A percentile compares a stretch with the other conserved stretches of the same genome.
These are phyloP conservation scores for Marmota flaviventris DNA, from an alignment of 2,113 vertebrate genomes.

Conservation along the genomic window DNA sequence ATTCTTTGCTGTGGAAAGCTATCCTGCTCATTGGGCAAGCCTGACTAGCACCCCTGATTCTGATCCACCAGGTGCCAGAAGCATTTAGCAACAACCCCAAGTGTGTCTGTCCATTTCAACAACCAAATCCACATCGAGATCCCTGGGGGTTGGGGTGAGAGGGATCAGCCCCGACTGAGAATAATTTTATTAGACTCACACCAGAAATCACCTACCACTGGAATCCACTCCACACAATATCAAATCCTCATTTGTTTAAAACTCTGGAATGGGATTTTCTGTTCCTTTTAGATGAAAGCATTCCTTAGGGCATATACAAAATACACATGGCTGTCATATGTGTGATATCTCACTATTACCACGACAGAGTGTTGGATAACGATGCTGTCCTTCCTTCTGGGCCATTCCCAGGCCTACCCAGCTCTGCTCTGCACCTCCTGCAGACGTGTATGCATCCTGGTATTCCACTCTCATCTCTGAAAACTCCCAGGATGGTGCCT, in stretches of 20 bases:
- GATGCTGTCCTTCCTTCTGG: not conserved
- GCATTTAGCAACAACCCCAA: not conserved
- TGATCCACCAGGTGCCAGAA: not conserved
- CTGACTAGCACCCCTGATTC: not conserved
- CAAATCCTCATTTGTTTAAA: not conserved
- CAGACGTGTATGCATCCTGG: not conserved
- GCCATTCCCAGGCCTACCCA: not conserved
- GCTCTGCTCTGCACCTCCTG: not conserved
- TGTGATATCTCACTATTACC: not conserved
- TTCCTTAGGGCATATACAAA: not conserved
- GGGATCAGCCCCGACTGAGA: not conserved
- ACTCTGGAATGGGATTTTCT: not conserved
- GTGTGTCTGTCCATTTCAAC: not conserved
- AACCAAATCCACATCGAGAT: not conserved
- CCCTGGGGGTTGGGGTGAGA: not conserved
- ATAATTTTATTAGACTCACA: not conserved
- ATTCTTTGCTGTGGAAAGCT: not conserved
- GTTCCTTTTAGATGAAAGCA: slow-evolving; percentile 23
- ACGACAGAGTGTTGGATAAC: not conserved
- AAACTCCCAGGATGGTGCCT: not conserved
- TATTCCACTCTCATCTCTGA: not conserved
- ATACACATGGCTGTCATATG: not conserved
- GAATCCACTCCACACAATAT: not conserved
- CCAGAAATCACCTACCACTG: not conserved
- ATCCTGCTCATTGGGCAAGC: not conserved